phyloP scores from a whole-genome alignment of 2,888 invertebrate genomes.

The Eupithecia subumbrata region DNA sequence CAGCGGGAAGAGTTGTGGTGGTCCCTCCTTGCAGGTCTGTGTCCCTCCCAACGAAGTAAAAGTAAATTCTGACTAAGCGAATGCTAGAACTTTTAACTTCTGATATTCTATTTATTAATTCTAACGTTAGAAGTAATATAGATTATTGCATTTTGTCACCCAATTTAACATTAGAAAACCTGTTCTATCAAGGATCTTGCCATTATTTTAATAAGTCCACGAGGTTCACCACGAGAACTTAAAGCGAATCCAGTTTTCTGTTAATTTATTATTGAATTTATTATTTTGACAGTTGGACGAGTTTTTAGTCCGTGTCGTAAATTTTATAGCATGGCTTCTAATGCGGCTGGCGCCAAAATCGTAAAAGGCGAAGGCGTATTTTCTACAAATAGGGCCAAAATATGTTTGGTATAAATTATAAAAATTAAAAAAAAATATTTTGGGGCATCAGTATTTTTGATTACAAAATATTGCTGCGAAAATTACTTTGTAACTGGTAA shows the following conservation, averaged over 20 bases:
- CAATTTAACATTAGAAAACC: conserved; percentile 11
- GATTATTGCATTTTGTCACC: conserved; percentile 9
- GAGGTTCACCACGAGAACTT: conserved; percentile 6
- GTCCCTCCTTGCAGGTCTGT: neutral
- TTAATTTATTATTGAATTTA: conserved; percentile 33
- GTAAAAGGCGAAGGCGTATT: neutral
- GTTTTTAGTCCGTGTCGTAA: conserved; percentile 32
- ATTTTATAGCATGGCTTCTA: conserved; percentile 18
- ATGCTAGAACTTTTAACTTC: neutral
- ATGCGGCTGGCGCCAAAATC: conserved; percentile 31
- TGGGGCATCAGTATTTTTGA: neutral
- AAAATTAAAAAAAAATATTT: neutral
- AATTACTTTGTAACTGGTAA: neutral
- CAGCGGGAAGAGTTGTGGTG: too few species aligned
- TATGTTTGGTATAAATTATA: neutral
- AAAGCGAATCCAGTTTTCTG: conserved; percentile 31
- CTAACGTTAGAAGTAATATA: neutral
- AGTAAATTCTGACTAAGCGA: neutral
- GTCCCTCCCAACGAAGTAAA: neutral
- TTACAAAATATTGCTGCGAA: neutral
- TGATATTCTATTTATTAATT: neutral
- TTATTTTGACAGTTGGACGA: conserved; percentile 32
- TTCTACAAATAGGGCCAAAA: neutral
- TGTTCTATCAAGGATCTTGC: conserved; percentile 39
- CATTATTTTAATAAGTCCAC: conserved; percentile 20